Base-by-base conservation (phyloP, 2,888 invertebrate genomes). In the Bhutanitis thaidina region DNA sequence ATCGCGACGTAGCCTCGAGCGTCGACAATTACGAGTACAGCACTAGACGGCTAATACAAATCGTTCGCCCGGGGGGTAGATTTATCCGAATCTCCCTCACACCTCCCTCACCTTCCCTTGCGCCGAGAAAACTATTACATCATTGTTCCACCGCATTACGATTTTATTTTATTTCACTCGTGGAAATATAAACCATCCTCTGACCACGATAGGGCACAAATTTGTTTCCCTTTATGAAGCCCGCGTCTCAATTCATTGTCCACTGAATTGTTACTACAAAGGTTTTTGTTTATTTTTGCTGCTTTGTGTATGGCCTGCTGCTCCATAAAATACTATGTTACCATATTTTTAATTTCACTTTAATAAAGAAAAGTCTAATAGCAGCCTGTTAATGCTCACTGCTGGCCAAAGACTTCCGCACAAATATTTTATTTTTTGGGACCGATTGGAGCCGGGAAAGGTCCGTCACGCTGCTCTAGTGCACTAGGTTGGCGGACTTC, bases 21-120 rank as follows among this genome's bases (percentile, higher is more conserved):
- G 71, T 77, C 80, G 79, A 84, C 87, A 86, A 89, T 88, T 87
- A 88, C 87, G 77, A 72, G 79, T 76, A 78, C 78, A 80, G 79
- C 77, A 77, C 83, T 79, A 85, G 83, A 80, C 82, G 77, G 82
- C 84, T 87, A 87, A 87, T 87, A 88, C 87, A 88, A 87, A 88
- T 86, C 85, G 85, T 71, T 78, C 74, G 80, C 88, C 78, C 71
- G 71, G 70, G 85, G 84, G 76, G 77, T 74, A 81, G 79, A 81
- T 85, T 85, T 83, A 81, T 80, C 76, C 72, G 71, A 67, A 66
- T 57, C 53, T 53, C 49, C 55, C 62, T 64, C 60, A 66, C 65
- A 60, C 62, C 65, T 64, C 69, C 66, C 66, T 57, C 56, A 64
- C 64, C 64, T 68, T 71, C 68, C 64, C 59, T 55, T 41, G 59